Evolutionary conservation across 1,140 invertebrate species (phyloP), one percentile per base, ranked within the genome.

Genomic region (Sminthurides bifidus): DNA sequence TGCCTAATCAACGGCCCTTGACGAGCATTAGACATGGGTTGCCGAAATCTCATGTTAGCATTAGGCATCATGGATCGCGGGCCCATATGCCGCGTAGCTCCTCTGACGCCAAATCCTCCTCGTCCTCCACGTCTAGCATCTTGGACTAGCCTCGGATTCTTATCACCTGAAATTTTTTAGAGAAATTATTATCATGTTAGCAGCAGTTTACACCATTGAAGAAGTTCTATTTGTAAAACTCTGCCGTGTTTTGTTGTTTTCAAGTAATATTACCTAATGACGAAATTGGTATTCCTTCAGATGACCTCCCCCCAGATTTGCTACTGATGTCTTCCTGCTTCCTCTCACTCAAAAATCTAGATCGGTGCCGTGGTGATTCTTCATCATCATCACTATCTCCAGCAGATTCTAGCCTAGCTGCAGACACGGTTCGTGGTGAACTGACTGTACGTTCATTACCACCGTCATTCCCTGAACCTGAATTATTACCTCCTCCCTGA

Each of bases 271-370:
- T 61, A 58, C 60, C 60, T 31, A 61, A 37, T 33, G 52, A 55
- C 29, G 40, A 38, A 38, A 61, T 61, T 4, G 60, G 60, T 40
- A 33, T 55, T 4, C 50, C 46, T n/a, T 27, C 31, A 21, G 44
- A 26, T 12, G 44, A 51, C 21, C n/a, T n/a, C n/a, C n/a, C n/a
- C n/a, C 21, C 29, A 23, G 38, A 44, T 10, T 15, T 15, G 31
- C 37, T 27, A 31, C 23, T 48, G 1, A 56, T 46, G 23, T 53
- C 55, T 54, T 61, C 54, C 17, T 40, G 41, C 31, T 58, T 61
- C 48, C 60, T 50, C 49, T 61, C 60, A 24, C 30, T 40, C 15
- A 31, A 31, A 52, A 61, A 61, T 23, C 60, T 31, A 6, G 52
- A 37, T 30, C 60, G 44, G 2, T 24, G 19, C 30, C 44, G 26